These are phyloP conservation scores for Amphiduros pacificus DNA, from an alignment of 2,888 invertebrate genomes.

Conservation along the genomic window DNA sequence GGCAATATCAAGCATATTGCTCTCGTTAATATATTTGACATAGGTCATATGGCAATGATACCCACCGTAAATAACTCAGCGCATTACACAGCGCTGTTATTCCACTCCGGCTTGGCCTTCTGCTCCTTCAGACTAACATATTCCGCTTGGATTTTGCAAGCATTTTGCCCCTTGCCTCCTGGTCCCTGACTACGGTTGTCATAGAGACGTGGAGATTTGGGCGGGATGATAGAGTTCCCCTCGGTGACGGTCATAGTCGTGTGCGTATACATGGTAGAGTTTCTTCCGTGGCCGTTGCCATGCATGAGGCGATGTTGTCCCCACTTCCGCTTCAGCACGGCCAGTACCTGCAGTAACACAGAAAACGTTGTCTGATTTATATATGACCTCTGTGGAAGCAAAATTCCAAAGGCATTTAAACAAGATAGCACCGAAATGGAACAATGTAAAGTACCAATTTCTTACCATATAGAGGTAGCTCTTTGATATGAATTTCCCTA, in stretches of 20 bases:
- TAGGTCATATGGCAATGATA: no score
- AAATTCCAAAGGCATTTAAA: not conserved
- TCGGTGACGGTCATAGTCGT: constrained; percentile 25
- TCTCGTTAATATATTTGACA: no score
- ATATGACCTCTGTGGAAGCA: not conserved
- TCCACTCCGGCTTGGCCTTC: not conserved
- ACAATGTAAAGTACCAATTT: not conserved
- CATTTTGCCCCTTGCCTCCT: constrained; percentile 15
- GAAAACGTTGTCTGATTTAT: not conserved
- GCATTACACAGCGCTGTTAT: not conserved
- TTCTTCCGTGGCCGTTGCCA: constrained; percentile 25
- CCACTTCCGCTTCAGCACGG: constrained; percentile 44
- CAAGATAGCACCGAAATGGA: not conserved
- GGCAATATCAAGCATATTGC: no score
- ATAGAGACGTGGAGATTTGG: constrained; percentile 18
- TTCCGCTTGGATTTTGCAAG: no score
- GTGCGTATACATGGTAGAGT: constrained; percentile 22
- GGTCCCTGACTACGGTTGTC: constrained; percentile 18
- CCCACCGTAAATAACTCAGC: no score
- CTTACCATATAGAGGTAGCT: no score
- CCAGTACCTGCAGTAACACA: constrained; percentile 38
- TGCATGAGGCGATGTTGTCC: constrained; percentile 46
- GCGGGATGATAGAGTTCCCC: not conserved
- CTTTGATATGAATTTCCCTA: no score
- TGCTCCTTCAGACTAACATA: no score